These are phyloP conservation scores for Eunapius fragilis DNA, from an alignment of 37 sponge, comb jelly and placozoan species.

Conservation along the genomic window DNA sequence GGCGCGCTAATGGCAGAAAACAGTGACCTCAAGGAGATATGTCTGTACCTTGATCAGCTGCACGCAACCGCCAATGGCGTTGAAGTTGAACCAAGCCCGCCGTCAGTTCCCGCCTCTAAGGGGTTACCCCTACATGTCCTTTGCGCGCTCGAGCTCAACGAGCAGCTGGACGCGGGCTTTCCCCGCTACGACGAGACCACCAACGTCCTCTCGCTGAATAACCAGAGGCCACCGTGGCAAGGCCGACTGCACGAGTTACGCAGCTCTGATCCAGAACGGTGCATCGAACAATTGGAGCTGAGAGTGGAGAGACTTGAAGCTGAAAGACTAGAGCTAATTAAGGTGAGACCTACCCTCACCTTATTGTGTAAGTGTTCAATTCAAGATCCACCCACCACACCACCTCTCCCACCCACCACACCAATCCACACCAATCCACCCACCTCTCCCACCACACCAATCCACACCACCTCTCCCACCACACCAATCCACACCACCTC, in stretches of 20 bases:
- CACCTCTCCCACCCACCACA: neutral
- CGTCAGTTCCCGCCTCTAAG: neutral
- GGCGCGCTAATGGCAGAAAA: conserved; percentile 31
- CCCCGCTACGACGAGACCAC: conserved; percentile 17
- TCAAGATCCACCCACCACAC: neutral
- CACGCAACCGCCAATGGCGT: neutral
- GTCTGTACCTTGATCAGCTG: conserved; percentile 47
- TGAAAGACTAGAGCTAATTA: conserved; percentile 59
- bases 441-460: too few species aligned
- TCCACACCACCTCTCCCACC: too few species aligned
- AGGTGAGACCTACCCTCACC: conserved; percentile 12
- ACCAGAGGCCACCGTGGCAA: neutral
- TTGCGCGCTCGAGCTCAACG: conserved; percentile 21
- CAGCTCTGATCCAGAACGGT: neutral
- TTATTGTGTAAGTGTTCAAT: neutral
- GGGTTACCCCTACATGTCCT: neutral
- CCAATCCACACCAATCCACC: neutral
- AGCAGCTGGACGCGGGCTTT: neutral
- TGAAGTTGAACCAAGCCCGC: neutral
- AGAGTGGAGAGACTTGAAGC: conserved; percentile 46
- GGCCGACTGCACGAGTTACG: neutral
- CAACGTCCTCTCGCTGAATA: conserved; percentile 13
- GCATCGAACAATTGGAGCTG: conserved; percentile 27
- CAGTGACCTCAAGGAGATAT: conserved; percentile 52
- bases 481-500: too few species aligned